Percentiles rank a stretch among this genome's conserved stretches.
These are phyloP conservation scores for Lepus townsendii DNA, from an alignment of 2,797 vertebrate genomes.

Conservation along the genomic window DNA sequence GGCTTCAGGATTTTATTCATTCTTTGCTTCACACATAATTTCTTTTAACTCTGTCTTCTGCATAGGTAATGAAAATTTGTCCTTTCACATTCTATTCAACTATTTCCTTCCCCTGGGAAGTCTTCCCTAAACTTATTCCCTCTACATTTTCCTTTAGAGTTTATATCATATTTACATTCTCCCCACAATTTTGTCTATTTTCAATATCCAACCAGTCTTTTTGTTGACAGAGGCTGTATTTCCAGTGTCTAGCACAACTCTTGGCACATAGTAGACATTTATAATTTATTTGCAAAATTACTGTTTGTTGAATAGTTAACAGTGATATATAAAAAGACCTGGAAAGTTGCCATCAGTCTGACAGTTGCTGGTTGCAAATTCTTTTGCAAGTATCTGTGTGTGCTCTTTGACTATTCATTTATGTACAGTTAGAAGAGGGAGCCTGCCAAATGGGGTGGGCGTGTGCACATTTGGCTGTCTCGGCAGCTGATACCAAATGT, in stretches of 20 bases:
- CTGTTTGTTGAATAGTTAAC: slow-evolving; percentile 54
- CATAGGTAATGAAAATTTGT: neutral
- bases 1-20: neutral
- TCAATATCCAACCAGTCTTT: neutral
- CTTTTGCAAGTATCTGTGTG: neutral
- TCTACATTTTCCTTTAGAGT: neutral
- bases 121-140: neutral
- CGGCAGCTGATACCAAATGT: slow-evolving; percentile 69
- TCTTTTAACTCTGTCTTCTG: slow-evolving; percentile 13
- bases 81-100: neutral
- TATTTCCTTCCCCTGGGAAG: neutral
- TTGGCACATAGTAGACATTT: slow-evolving; percentile 1
- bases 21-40: neutral
- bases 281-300: slow-evolving; percentile 60
- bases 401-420: slow-evolving; percentile 29
- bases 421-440: neutral
- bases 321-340: neutral
- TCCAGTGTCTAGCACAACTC: neutral
- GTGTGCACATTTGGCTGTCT: slow-evolving; percentile 33
- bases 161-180: neutral
- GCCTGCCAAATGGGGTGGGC: slow-evolving; percentile 49
- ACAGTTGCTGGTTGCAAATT: neutral
- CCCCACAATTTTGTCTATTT: slow-evolving; percentile 26
- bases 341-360: neutral
- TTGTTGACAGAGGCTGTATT: neutral